A percentile compares a stretch with the other conserved stretches of the same genome.
Conservation (phyloP, 1,140 invertebrate genomes). For the Tetramorium alpestre region DNA sequence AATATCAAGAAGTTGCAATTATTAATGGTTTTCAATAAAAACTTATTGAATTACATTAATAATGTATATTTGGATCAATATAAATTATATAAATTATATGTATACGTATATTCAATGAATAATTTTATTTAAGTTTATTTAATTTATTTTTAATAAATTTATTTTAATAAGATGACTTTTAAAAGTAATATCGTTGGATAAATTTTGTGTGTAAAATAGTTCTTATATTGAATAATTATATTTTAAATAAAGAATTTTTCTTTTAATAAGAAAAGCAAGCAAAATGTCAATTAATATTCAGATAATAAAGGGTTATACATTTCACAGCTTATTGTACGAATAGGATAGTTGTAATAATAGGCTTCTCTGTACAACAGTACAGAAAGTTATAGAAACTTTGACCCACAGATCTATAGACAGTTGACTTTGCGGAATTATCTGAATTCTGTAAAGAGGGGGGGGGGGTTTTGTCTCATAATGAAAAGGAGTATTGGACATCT, state of each 20-base stretch:
- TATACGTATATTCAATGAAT: not conserved
- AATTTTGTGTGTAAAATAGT: not conserved
- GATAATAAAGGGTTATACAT: not conserved
- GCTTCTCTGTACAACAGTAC: not conserved
- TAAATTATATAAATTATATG: not conserved
- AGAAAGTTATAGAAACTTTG: conserved; percentile 1
- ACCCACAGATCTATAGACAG: conserved; percentile 5
- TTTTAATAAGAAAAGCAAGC: not conserved
- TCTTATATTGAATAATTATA: not conserved
- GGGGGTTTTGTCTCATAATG: not conserved
- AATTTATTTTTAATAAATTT: not conserved
- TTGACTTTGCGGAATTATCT: conserved; percentile 24
- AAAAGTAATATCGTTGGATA: not conserved
- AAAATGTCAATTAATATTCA: not conserved
- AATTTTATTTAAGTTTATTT: not conserved
- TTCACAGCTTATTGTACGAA: conserved; percentile 18
- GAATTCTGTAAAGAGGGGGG: not conserved
- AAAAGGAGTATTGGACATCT: not conserved
- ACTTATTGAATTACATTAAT: not conserved
- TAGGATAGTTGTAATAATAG: conserved; percentile 20
- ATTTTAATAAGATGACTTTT: not conserved
- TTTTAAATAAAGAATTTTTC: not conserved
- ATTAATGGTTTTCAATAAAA: not conserved
- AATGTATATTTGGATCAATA: not conserved
- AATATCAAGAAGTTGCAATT: not conserved